These are phyloP conservation scores for Indri indri DNA, from an alignment of 2,113 vertebrate genomes.

Conservation along the genomic window DNA sequence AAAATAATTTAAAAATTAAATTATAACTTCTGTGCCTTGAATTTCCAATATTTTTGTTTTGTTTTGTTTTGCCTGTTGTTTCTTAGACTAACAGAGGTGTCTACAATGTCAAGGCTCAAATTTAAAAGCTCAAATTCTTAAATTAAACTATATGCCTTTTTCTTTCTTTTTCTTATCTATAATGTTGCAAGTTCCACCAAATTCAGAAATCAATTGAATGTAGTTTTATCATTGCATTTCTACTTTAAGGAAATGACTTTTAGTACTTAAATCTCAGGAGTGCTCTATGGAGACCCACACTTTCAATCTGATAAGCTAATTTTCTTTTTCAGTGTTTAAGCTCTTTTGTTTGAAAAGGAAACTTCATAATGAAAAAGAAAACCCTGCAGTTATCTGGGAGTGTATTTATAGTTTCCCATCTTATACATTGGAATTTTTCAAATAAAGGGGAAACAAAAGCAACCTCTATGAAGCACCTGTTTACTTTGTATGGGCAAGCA, in stretches of 20 bases:
- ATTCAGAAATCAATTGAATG: constrained; percentile 67
- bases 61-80: not conserved
- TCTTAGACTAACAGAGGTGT: not conserved
- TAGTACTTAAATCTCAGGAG: constrained; percentile 72
- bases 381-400: not conserved
- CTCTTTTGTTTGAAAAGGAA: constrained; percentile 55
- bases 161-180: not conserved
- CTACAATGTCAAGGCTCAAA: not conserved
- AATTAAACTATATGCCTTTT: not conserved
- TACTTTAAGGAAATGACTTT: constrained; percentile 79
- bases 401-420: not conserved
- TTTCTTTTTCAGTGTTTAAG: constrained; percentile 54
- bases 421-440: not conserved
- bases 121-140: not conserved
- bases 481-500: not conserved
- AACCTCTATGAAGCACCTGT: not conserved
- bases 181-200: not conserved
- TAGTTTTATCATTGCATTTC: constrained; percentile 72
- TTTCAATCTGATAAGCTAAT: constrained; percentile 62
- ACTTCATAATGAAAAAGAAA: constrained; percentile 17
- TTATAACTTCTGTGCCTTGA: not conserved
- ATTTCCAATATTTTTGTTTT: not conserved
- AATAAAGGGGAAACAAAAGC: not conserved
- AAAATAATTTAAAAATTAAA: not conserved
- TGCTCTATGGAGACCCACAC: constrained; percentile 51